Evolutionary conservation across 2,113 vertebrate species (phyloP).

Genomic region (Penelope pileata): DNA sequence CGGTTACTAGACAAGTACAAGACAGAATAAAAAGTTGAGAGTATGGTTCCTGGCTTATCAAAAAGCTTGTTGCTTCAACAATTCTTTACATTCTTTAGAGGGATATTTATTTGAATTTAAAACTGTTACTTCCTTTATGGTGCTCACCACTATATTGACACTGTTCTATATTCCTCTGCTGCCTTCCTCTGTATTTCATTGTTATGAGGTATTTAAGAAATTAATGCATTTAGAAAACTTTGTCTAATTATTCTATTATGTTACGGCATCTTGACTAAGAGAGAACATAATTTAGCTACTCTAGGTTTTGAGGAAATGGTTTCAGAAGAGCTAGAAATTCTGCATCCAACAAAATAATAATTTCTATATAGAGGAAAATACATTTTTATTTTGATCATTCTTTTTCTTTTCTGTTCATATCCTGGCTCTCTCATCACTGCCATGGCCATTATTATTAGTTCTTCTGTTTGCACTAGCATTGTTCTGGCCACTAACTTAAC

Average conservation of each 20-base stretch:
- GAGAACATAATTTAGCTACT: background rate
- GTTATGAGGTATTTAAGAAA: background rate
- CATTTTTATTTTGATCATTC: background rate
- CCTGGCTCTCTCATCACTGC: background rate
- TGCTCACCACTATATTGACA: background rate
- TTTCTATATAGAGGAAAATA: background rate
- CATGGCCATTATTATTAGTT: background rate
- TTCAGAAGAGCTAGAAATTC: background rate
- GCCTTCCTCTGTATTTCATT: background rate
- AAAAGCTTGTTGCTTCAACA: background rate
- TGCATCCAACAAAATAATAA: background rate
- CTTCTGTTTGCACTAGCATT: background rate
- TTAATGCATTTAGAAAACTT: background rate
- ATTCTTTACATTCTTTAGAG: background rate
- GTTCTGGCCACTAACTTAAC: background rate
- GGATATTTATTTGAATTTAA: background rate
- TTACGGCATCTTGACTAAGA: background rate
- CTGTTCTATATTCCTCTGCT: background rate
- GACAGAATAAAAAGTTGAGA: background rate
- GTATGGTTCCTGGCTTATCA: background rate
- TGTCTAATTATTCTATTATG: background rate
- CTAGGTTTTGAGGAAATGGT: background rate
- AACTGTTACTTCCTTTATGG: background rate
- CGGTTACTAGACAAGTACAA: background rate
- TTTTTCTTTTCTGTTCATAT: background rate